A percentile compares a stretch with the other conserved stretches of the same genome.
Evolutionary conservation across 2,113 vertebrate genomes (phyloP).

Genomic region (Platysteira castanea): DNA sequence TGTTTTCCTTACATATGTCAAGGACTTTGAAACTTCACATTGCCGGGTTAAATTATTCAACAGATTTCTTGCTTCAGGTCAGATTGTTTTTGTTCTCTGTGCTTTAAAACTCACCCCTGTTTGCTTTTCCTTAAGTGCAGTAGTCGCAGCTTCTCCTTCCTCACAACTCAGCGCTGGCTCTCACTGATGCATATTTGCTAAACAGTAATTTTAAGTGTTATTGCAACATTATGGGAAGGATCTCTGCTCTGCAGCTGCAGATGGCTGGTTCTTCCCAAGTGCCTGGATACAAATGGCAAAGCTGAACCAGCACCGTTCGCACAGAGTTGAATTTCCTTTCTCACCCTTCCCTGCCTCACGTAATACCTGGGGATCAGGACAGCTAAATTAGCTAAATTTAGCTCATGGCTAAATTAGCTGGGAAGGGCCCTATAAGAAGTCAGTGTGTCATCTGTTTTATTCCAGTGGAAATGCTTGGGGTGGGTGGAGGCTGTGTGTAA

Average conservation of each 20-base stretch:
- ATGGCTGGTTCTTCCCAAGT: not conserved
- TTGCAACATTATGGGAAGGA: not conserved
- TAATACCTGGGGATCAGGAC: not conserved
- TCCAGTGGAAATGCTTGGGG: not conserved
- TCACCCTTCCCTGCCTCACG: not conserved
- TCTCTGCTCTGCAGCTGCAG: not conserved
- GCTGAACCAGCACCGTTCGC: not conserved
- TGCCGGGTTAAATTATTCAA: constrained; percentile 57
- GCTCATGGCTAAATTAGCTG: not conserved
- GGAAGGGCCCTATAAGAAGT: not conserved
- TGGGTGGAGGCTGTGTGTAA: rapidly evolving
- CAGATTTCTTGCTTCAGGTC: constrained; percentile 23
- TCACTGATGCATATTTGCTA: not conserved
- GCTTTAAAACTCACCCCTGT: not conserved
- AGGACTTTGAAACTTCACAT: not conserved
- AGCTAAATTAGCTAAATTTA: not conserved
- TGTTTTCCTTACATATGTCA: not conserved
- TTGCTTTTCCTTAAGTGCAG: not conserved
- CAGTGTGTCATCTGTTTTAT: not conserved
- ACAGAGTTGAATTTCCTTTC: not conserved
- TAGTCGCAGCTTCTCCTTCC: not conserved
- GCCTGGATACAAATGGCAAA: not conserved
- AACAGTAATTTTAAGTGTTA: not conserved
- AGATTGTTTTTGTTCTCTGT: not conserved
- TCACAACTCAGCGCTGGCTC: not conserved